Evolutionary conservation across 1,140 invertebrate genomes (phyloP).

Genomic region (Drosophila equinoxialis): DNA sequence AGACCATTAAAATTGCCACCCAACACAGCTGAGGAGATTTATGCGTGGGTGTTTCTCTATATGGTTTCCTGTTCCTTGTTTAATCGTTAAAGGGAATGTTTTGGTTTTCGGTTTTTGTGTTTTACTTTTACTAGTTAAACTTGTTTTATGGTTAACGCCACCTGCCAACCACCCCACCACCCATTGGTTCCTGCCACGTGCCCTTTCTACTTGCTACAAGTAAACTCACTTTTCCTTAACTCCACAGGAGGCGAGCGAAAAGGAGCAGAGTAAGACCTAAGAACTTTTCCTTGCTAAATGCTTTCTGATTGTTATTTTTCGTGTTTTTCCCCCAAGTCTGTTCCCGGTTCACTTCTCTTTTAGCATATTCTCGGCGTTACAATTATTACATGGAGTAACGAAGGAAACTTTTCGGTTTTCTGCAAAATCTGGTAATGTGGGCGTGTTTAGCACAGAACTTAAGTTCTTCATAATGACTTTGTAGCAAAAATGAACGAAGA

Average conservation of each 20-base stretch:
- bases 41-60: conserved; percentile 45
- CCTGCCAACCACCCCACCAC: conserved; percentile 14
- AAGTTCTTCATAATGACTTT: conserved; percentile 78
- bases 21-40: conserved; percentile 40
- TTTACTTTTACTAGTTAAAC: conserved; percentile 31
- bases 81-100: conserved; percentile 72
- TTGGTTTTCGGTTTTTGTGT: conserved; percentile 42
- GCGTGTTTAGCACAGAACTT: conserved; percentile 76
- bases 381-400: conserved; percentile 71
- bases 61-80: conserved; percentile 65
- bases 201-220: conserved; percentile 55
- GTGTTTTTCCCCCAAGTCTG: conserved; percentile 53
- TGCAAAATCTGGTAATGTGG: conserved; percentile 76
- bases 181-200: conserved; percentile 45
- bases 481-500: conserved; percentile 32
- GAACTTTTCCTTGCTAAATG: conserved; percentile 70
- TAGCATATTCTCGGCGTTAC: conserved; percentile 59
- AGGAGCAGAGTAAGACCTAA: conserved; percentile 38
- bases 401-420: conserved; percentile 54
- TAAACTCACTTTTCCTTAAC: conserved; percentile 41
- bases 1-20: conserved; percentile 71
- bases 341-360: conserved; percentile 4
- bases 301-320: conserved; percentile 82
- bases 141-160: conserved; percentile 28
- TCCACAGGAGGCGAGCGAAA: not conserved